Percentiles rank a stretch among this genome's conserved stretches.
phyloP scores from a whole-genome alignment of 2,113 vertebrate genomes.

The Alaudala cheleensis region DNA sequence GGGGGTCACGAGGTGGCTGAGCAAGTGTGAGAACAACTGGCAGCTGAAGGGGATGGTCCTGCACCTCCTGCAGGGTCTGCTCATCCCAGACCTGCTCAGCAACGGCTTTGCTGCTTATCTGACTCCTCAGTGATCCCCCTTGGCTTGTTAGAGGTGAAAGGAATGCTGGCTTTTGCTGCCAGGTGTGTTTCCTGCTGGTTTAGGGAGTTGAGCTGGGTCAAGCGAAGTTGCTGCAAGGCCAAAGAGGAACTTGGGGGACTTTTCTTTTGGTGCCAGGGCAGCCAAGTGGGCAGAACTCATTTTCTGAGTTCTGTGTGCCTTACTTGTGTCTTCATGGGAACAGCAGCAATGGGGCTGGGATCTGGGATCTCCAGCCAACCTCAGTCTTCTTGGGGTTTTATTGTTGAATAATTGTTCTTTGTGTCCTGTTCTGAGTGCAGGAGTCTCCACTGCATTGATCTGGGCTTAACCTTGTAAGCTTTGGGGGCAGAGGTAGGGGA shows the following conservation, averaged over 20 bases:
- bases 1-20: neutral
- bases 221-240: neutral
- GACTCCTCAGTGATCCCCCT: neutral
- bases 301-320: neutral
- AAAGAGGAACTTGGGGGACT: neutral
- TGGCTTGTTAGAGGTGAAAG: neutral
- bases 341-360: neutral
- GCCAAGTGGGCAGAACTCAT: accelerated
- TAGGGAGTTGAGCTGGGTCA: neutral
- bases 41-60: neutral
- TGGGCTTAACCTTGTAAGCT: neutral
- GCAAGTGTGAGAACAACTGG: neutral
- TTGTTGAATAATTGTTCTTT: neutral
- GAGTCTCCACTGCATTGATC: accelerated
- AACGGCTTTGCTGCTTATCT: neutral
- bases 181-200: neutral
- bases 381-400: neutral
- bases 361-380: neutral
- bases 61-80: neutral
- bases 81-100: neutral
- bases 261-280: neutral
- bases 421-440: accelerated
- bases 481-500: neutral
- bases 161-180: neutral
- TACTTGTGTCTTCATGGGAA: accelerated